These are phyloP conservation scores for Eumaeus atala DNA, from an alignment of 1,140 invertebrate species.

Conservation along the genomic window DNA sequence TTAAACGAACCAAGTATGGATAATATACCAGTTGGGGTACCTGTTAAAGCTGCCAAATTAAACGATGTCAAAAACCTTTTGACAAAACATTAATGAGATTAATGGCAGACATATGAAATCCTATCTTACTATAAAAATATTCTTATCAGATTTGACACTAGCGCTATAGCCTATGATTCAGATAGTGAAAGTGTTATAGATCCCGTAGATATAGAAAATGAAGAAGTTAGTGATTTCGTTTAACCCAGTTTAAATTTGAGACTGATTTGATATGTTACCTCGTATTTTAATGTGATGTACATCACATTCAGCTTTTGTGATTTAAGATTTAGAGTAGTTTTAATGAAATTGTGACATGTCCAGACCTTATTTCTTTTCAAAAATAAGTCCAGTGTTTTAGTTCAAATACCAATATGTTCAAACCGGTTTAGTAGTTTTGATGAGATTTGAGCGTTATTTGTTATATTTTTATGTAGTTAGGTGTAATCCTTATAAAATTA, in stretches of 20 bases:
- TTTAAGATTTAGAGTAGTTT: too few relatives aligned
- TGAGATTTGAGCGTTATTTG: too few relatives aligned
- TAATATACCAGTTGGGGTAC: background rate
- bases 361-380: too few relatives aligned
- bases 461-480: too few relatives aligned
- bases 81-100: conserved; percentile 6
- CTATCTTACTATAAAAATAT: conserved; percentile 3
- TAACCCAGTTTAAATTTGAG: conserved; percentile 1
- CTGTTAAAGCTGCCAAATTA: background rate
- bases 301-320: too few relatives aligned
- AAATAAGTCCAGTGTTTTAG: too few relatives aligned
- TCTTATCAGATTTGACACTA: background rate
- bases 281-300: too few relatives aligned
- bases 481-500: too few relatives aligned
- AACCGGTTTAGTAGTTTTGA: too few relatives aligned
- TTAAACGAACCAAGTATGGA: background rate
- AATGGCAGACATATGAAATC: background rate
- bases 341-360: too few relatives aligned
- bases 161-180: conserved; percentile 7
- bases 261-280: too few relatives aligned
- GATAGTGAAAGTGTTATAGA: conserved; percentile 8
- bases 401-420: too few relatives aligned
- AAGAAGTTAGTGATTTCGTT: conserved; percentile 12
- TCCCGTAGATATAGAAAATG: conserved; percentile 5
- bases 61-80: conserved; percentile 8